Conservation (phyloP, 2,113 vertebrate species). For the Myrmophylax atrothorax region DNA sequence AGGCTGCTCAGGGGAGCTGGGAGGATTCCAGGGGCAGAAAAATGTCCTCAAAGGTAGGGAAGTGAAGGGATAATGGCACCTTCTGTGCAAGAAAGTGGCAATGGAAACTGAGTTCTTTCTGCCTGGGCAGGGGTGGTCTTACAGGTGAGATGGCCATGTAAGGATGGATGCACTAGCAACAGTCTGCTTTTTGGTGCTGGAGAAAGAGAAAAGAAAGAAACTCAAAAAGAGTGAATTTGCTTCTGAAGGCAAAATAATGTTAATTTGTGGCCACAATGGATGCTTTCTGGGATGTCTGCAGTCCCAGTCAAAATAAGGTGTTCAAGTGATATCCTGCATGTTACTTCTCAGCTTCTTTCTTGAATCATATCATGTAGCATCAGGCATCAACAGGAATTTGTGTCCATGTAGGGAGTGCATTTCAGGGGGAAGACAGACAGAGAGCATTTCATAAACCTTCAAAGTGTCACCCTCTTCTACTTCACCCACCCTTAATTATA, state of each 20-base stretch:
- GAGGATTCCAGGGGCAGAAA: background rate
- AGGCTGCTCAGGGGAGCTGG: background rate
- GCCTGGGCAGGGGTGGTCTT: background rate
- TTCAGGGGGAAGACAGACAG: background rate
- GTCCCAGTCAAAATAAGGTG: background rate
- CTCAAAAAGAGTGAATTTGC: background rate
- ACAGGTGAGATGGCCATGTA: fast-evolving
- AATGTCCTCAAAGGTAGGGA: background rate
- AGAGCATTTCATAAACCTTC: background rate
- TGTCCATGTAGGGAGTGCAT: background rate
- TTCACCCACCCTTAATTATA: background rate
- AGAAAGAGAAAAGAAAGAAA: background rate
- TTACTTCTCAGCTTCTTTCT: background rate
- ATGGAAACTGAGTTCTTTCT: fast-evolving
- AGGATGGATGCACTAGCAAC: background rate
- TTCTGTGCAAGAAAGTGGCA: background rate
- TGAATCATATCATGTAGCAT: background rate
- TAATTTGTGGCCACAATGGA: background rate
- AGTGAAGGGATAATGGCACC: background rate
- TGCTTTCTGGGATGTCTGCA: background rate
- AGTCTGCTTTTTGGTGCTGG: background rate
- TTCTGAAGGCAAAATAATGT: background rate
- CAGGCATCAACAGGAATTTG: background rate
- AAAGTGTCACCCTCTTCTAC: background rate
- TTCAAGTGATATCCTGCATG: background rate